These are phyloP conservation scores for Ginglymostoma cirratum DNA, from an alignment of 2,113 vertebrate species.

Conservation along the genomic window DNA sequence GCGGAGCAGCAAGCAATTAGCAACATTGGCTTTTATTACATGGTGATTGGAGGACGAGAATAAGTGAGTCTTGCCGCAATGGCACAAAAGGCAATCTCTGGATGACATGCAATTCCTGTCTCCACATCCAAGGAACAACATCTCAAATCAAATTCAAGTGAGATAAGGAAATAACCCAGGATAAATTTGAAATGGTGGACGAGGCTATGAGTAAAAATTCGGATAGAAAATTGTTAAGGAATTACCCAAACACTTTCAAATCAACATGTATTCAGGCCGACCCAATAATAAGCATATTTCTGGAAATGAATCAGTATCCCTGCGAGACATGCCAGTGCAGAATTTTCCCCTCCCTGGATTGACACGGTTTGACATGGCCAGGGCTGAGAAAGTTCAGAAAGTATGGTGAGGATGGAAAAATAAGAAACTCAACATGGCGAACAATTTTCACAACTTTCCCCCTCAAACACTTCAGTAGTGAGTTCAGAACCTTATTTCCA, in stretches of 20 bases:
- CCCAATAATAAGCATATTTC: not conserved
- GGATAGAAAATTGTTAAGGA: not conserved
- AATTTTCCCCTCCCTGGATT: no score
- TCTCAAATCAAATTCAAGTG: not conserved
- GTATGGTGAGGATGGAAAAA: no score
- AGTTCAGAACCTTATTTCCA: no score
- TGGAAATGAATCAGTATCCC: not conserved
- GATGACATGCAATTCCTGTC: not conserved
- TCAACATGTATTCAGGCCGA: not conserved
- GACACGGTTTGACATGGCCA: no score
- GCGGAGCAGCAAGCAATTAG: not conserved
- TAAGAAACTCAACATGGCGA: no score
- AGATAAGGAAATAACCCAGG: not conserved
- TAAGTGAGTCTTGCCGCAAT: not conserved
- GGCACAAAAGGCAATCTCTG: not conserved
- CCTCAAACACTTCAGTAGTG: no score
- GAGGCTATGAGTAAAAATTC: not conserved
- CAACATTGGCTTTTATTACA: not conserved
- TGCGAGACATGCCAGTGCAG: not conserved
- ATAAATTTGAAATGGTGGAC: not conserved
- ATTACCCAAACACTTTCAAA: not conserved
- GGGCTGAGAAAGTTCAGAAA: no score
- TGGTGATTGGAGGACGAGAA: not conserved
- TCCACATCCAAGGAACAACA: not conserved
- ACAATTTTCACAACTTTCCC: no score